Evolutionary conservation across 1,140 invertebrate genomes (phyloP).

Genomic region (Spodoptera litura): DNA sequence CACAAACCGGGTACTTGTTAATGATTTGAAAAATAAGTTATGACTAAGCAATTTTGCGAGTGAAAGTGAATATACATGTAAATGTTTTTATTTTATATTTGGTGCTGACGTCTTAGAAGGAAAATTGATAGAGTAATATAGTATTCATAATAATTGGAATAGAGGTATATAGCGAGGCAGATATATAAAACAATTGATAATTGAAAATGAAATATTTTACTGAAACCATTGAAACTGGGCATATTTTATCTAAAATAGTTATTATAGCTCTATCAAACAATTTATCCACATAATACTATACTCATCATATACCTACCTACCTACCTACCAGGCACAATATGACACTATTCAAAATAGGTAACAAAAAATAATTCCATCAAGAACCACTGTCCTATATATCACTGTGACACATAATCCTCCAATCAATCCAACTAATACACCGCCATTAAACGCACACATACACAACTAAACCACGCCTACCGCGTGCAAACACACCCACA

Average conservation of each 20-base stretch:
- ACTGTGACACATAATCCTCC: slow-evolving; percentile 17
- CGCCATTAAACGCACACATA: slow-evolving; percentile 4
- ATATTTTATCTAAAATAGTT: no score
- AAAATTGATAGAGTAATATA: no score
- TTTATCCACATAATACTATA: no score
- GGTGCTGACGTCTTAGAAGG: not conserved
- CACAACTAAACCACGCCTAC: not conserved
- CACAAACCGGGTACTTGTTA: slow-evolving; percentile 13
- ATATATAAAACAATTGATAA: no score
- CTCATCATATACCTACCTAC: no score
- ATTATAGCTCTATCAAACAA: no score
- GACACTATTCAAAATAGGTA: no score
- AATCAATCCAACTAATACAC: slow-evolving; percentile 1
- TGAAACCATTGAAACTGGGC: no score
- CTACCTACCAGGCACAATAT: no score
- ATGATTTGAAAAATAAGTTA: slow-evolving; percentile 52
- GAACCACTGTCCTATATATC: not conserved
- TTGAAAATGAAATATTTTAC: no score
- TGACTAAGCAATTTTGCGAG: slow-evolving; percentile 46
- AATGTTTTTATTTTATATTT: slow-evolving; percentile 27
- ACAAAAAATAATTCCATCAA: not conserved
- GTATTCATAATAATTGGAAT: no score
- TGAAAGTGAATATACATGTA: slow-evolving; percentile 41
- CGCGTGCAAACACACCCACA: not conserved
- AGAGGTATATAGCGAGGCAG: no score